Percentiles rank a stretch among this genome's conserved stretches.
Evolutionary conservation across 2,113 vertebrate genomes (phyloP).

Genomic region (Microcebus lehilahytsara): DNA sequence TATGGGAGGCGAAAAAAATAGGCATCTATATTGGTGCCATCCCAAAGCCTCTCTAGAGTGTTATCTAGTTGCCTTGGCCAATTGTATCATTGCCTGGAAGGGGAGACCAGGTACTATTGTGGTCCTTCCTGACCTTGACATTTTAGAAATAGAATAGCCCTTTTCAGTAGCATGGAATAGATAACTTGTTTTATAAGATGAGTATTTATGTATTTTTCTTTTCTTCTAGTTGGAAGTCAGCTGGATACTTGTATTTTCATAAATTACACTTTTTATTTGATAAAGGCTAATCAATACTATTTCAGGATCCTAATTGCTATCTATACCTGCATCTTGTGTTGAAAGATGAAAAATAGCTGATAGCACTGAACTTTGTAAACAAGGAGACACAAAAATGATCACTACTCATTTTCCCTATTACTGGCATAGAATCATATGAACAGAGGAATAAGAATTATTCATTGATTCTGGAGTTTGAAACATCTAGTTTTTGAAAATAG

Average conservation of each 20-base stretch:
- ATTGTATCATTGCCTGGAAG: background rate
- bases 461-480: constrained; percentile 78
- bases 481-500: constrained; percentile 61
- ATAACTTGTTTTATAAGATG: constrained; percentile 71
- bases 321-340: constrained; percentile 66
- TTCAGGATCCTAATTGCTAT: constrained; percentile 72
- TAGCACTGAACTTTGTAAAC: constrained; percentile 73
- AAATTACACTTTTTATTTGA: constrained; percentile 80
- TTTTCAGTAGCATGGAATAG: background rate
- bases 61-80: background rate
- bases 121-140: background rate
- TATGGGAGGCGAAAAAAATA: background rate
- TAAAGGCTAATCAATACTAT: constrained; percentile 74
- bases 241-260: constrained; percentile 74
- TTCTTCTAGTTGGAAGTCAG: constrained; percentile 63
- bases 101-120: background rate
- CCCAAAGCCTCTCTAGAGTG: background rate
- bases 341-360: constrained; percentile 76
- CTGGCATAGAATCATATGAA: constrained; percentile 58
- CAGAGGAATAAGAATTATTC: constrained; percentile 62
- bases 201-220: constrained; percentile 72
- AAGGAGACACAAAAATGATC: constrained; percentile 74
- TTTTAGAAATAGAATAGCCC: background rate
- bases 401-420: constrained; percentile 58
- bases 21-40: background rate